Conservation (phyloP, 2,797 vertebrate genomes). For the Rhyacichthys aspro region DNA sequence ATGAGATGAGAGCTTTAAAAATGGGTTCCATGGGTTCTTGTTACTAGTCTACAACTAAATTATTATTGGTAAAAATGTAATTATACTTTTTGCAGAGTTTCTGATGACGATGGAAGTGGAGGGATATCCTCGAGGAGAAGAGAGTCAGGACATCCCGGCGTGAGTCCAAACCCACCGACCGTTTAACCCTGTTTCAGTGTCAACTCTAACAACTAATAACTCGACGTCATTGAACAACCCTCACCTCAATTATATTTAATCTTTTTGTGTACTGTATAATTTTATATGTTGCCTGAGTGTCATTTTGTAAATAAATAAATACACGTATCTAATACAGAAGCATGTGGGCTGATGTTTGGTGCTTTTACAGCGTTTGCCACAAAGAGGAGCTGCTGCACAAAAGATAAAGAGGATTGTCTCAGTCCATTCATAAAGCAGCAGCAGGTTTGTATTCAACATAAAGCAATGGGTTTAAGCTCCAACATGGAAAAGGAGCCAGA, state of each 20-base stretch:
- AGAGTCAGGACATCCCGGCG: slow-evolving; percentile 76
- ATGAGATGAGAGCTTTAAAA: too few species aligned
- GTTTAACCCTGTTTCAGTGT: not conserved
- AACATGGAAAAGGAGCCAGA: too few species aligned
- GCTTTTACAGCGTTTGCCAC: slow-evolving; percentile 9
- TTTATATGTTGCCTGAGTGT: slow-evolving; percentile 24
- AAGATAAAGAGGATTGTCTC: not conserved
- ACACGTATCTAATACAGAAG: not conserved
- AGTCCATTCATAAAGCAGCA: not conserved
- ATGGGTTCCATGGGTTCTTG: too few species aligned
- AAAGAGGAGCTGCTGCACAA: slow-evolving; percentile 4
- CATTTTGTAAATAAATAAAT: slow-evolving; percentile 52
- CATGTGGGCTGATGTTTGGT: not conserved
- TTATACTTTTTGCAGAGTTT: slow-evolving; percentile 75
- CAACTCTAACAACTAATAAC: too few species aligned
- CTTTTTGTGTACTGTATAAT: slow-evolving; percentile 3
- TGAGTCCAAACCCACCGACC: too few species aligned
- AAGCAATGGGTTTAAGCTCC: too few species aligned
- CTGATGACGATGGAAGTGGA: slow-evolving; percentile 89
- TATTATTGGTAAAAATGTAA: too few species aligned
- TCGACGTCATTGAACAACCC: too few species aligned
- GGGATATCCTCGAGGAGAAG: slow-evolving; percentile 79
- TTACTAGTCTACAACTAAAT: too few species aligned
- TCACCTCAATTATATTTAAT: too few species aligned
- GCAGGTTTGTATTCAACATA: too few species aligned